Conservation (phyloP, 2,888 invertebrate species). For the Cataglyphis albicans region DNA sequence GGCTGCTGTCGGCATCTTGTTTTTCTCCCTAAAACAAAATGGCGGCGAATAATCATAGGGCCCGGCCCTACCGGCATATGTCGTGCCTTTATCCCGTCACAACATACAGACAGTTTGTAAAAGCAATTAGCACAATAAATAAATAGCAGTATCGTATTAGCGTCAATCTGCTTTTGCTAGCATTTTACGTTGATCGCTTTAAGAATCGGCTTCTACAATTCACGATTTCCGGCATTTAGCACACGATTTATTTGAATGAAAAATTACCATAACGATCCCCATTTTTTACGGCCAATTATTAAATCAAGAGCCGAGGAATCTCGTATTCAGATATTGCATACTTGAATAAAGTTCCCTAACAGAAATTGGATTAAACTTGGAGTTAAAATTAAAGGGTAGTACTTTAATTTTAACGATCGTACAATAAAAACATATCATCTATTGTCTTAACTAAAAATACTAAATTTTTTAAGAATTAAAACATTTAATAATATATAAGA, state of each 20-base stretch:
- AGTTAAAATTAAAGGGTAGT: background rate
- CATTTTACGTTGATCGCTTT: background rate
- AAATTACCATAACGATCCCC: constrained; percentile 28
- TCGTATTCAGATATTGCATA: constrained; percentile 12
- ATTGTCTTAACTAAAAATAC: background rate
- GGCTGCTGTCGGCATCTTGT: constrained; percentile 90
- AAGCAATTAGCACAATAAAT: constrained; percentile 21
- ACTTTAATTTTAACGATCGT: background rate
- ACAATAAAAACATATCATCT: background rate
- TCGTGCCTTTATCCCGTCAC: constrained; percentile 59
- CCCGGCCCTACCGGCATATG: constrained; percentile 69
- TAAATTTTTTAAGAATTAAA: background rate
- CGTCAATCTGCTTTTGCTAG: background rate
- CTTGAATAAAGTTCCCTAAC: constrained; percentile 34
- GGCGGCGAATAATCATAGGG: constrained; percentile 84
- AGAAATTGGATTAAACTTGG: background rate
- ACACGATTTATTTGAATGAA: constrained; percentile 21
- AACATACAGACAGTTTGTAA: constrained; percentile 27
- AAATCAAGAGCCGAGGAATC: constrained; percentile 10
- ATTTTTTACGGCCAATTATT: constrained; percentile 41
- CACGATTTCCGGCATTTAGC: constrained; percentile 28
- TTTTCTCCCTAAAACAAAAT: constrained; percentile 86
- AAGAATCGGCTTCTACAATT: constrained; percentile 8
- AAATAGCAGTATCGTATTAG: constrained; percentile 8
- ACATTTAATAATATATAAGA: background rate